Percentiles rank a stretch among this genome's conserved stretches.
Conservation (phyloP, 2,797 vertebrate species). For the Champsocephalus esox region DNA sequence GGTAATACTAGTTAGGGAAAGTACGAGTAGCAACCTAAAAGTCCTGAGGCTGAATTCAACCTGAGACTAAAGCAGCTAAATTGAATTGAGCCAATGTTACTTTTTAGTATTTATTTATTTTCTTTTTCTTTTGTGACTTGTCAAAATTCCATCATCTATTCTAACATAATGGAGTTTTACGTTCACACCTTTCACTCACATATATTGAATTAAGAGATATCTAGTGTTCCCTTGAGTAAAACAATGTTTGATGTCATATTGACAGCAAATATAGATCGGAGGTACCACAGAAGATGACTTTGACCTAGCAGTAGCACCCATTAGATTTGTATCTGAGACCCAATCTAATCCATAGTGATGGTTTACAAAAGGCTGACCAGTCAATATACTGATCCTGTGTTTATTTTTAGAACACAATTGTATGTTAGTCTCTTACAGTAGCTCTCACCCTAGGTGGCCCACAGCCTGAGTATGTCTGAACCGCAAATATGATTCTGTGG, state of each 20-base stretch:
- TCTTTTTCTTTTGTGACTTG: no score
- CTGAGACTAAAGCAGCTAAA: no score
- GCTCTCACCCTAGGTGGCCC: neutral
- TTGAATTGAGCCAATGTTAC: no score
- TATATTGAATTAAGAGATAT: neutral
- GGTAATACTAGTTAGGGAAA: neutral
- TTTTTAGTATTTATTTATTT: no score
- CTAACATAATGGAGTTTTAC: neutral
- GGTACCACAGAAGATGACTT: conserved; percentile 1
- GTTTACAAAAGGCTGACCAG: neutral
- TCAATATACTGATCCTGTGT: conserved; percentile 17
- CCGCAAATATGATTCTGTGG: conserved; percentile 19
- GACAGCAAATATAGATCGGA: conserved; percentile 12
- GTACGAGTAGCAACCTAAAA: neutral
- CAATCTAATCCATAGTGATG: conserved; percentile 1
- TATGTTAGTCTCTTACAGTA: neutral
- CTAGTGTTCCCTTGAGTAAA: neutral
- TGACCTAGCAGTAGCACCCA: neutral
- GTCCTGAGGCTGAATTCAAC: neutral
- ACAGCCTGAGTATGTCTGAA: conserved; percentile 10
- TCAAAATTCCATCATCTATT: neutral
- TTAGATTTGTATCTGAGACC: neutral
- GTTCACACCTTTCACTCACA: neutral
- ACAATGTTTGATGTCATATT: neutral
- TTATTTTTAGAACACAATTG: conserved; percentile 15